phyloP scores from a whole-genome alignment of 2,888 invertebrate species.

The Lepas anatifera region DNA sequence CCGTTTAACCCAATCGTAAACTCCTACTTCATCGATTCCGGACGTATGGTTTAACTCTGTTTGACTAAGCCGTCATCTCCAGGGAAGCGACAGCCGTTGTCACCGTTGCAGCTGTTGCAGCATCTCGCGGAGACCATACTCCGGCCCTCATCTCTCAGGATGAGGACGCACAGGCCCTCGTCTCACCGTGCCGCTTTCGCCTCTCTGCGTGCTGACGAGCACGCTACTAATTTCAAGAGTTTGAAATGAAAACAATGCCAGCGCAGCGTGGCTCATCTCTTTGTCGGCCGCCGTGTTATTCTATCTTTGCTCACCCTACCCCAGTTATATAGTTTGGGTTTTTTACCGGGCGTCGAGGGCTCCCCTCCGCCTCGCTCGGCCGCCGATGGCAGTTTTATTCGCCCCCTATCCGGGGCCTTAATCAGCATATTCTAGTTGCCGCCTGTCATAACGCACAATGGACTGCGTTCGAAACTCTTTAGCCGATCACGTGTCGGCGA shows the following conservation, averaged over 20 bases:
- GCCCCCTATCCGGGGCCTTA: not conserved
- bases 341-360: too few species aligned
- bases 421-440: conserved; percentile 12
- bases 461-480: conserved; percentile 11
- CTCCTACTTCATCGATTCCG: too few species aligned
- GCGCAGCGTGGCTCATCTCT: not conserved
- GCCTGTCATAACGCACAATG: conserved; percentile 8
- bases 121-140: too few species aligned
- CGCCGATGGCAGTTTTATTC: conserved; percentile 7
- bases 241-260: not conserved
- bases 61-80: too few species aligned
- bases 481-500: conserved; percentile 13
- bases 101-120: too few species aligned
- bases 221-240: not conserved
- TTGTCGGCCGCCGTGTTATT: not conserved
- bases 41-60: too few species aligned
- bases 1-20: too few species aligned
- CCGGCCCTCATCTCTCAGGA: too few species aligned
- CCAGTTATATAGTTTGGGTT: conserved; percentile 8
- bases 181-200: not conserved
- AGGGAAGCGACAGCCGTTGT: too few species aligned
- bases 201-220: too few species aligned
- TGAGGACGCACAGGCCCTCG: not conserved
- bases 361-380: not conserved
- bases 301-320: conserved; percentile 6